Evolutionary conservation across 2,113 vertebrate genomes (phyloP), one percentile per base, ranked within the genome.

Genomic region (Centropus unirufus): DNA sequence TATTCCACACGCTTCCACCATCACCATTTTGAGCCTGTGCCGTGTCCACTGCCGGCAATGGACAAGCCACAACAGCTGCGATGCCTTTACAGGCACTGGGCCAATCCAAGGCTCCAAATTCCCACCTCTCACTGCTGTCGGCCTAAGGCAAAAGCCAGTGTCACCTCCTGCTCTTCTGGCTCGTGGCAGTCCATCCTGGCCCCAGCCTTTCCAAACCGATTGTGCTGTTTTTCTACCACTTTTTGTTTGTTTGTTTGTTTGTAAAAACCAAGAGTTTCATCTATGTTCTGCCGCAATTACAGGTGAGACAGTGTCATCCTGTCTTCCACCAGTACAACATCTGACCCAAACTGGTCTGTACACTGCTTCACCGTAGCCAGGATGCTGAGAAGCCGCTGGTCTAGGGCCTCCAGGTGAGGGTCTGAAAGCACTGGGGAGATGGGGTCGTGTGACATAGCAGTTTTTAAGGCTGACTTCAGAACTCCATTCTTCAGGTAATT

Each of bases 261-360:
- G 58, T 24, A 2, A 92, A 97, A 97, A 98, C 36, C 36, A 97
- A 92, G 83, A 98, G 97, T 97, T 94, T 84, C 82, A 77, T 93
- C 90, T 83, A 47, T 80, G 90, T 66, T 91, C 84, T 34, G 61
- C 62, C 96, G 89, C 52, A 68, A 76, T 98, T 97, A 98, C 96
- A 98, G 98, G 93, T 99, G 99, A 52, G 99, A 99, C 81, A 99
- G 98, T 61, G 99, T 99, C 98, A 99, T 99, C 96, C 99, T 98
- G 97, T 99, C 99, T 96, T 99, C 99, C 92, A 99, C 99, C 82
- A 99, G 98, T 47, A 99, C 99, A 68, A 97, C 96, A 36, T 99
- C 99, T 23, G 97, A 93, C 23, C 99, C 99, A 96, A 99, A 99
- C 66, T 99, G 98, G 96, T 99, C 99, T 40, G 99, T 98, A 95